Evolutionary conservation across 2,888 invertebrate species (phyloP).

Genomic region (Hypena proboscidalis): DNA sequence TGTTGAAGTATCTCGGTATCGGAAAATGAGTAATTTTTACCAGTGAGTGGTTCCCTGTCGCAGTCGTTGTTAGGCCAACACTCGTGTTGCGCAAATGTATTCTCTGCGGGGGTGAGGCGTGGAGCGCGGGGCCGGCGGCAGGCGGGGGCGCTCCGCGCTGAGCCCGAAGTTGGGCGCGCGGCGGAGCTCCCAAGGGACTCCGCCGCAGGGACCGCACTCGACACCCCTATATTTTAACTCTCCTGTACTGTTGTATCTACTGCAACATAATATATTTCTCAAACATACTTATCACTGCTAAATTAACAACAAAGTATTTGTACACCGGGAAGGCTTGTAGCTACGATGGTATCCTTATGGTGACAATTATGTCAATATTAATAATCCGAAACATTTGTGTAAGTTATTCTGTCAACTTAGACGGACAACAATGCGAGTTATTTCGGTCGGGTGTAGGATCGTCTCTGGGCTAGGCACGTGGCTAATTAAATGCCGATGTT

Average conservation of each 20-base stretch:
- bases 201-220: slow-evolving; percentile 73
- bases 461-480: slow-evolving; percentile 71
- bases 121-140: slow-evolving; percentile 46
- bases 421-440: slow-evolving; percentile 71
- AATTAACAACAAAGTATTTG: not conserved
- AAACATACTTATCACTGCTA: not conserved
- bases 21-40: slow-evolving; percentile 80
- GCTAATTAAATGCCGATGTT: slow-evolving; percentile 83
- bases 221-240: slow-evolving; percentile 31
- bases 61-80: slow-evolving; percentile 81
- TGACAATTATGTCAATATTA: slow-evolving; percentile 35
- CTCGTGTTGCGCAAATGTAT: slow-evolving; percentile 85
- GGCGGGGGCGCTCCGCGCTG: slow-evolving; percentile 64
- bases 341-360: not conserved
- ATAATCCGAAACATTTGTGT: slow-evolving; percentile 55
- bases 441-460: slow-evolving; percentile 61
- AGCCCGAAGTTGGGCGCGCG: slow-evolving; percentile 85
- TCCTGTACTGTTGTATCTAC: slow-evolving; percentile 21
- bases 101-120: slow-evolving; percentile 74
- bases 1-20: slow-evolving; percentile 46
- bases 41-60: slow-evolving; percentile 73
- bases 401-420: slow-evolving; percentile 71
- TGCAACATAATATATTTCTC: slow-evolving; percentile 16
- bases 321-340: too few species aligned
- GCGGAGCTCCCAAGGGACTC: slow-evolving; percentile 76